Evolutionary conservation across 2,113 vertebrate genomes (phyloP).

Genomic region (Poeciliopsis turrubarensis): DNA sequence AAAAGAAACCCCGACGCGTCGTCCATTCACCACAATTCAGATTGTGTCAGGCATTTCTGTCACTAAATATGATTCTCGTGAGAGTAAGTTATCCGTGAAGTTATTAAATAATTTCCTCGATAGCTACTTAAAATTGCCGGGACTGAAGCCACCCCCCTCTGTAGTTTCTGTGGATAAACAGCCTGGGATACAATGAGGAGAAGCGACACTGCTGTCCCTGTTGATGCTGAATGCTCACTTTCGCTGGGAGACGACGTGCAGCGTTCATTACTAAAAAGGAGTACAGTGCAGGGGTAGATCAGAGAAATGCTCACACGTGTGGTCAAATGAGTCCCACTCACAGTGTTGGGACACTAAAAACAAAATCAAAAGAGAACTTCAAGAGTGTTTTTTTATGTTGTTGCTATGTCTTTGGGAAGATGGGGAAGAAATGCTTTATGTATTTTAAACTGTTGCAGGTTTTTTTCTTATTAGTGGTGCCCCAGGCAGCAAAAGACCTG

Average conservation of each 20-base stretch:
- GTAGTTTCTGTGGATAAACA: slow-evolving; percentile 43
- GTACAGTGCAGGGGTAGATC: neutral
- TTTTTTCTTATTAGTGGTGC: no score
- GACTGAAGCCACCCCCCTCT: slow-evolving; percentile 7
- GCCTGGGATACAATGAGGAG: slow-evolving; percentile 70
- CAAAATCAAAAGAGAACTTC: neutral
- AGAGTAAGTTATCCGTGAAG: accelerated
- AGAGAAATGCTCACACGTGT: neutral
- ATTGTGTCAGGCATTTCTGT: neutral
- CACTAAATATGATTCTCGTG: neutral
- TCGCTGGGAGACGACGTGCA: slow-evolving; percentile 32
- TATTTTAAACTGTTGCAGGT: no score
- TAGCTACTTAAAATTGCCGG: neutral
- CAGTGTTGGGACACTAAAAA: neutral
- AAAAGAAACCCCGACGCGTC: slow-evolving; percentile 20
- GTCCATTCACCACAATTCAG: accelerated
- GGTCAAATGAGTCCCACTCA: neutral
- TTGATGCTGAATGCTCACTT: slow-evolving; percentile 74
- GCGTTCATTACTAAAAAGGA: slow-evolving; percentile 22
- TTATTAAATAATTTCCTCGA: accelerated
- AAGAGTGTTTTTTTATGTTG: neutral
- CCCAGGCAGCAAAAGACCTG: no score
- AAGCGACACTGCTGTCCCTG: slow-evolving; percentile 69
- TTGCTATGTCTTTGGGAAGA: neutral
- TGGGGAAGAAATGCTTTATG: neutral